Conservation (phyloP, 2,888 invertebrate species). For the Caradrina kadenii region DNA sequence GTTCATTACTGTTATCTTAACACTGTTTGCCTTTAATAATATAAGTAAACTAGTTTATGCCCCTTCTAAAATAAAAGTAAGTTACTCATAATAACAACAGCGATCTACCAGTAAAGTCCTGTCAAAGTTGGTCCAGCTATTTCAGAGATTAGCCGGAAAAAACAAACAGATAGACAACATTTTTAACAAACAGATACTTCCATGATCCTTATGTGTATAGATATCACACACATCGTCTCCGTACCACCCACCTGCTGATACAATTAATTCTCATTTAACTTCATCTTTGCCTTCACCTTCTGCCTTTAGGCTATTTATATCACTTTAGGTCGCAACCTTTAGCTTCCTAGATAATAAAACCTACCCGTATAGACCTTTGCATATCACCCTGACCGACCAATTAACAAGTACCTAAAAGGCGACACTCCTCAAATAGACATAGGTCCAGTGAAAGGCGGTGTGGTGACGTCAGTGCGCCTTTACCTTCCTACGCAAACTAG, state of each 20-base stretch:
- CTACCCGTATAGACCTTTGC: constrained; percentile 38
- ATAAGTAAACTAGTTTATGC: no score
- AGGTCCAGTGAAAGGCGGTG: constrained; percentile 46
- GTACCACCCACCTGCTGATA: not conserved
- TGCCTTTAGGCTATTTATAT: constrained; percentile 1
- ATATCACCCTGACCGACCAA: constrained; percentile 29
- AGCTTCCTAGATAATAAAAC: constrained; percentile 26
- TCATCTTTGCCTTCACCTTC: not conserved
- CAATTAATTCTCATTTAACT: constrained; percentile 23
- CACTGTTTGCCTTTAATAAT: not conserved
- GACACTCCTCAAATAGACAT: constrained; percentile 48
- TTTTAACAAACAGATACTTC: no score
- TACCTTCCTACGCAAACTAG: constrained; percentile 41
- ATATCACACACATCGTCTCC: not conserved
- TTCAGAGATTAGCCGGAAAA: no score
- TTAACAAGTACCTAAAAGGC: constrained; percentile 37
- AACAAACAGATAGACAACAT: not conserved
- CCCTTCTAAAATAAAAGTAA: no score
- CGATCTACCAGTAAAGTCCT: no score
- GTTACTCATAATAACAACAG: no score
- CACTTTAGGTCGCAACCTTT: constrained; percentile 5
- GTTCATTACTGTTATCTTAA: not conserved
- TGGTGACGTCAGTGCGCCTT: constrained; percentile 48
- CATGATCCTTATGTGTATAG: no score
- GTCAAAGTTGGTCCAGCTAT: no score